Conservation (phyloP, 1,140 invertebrate species). For the Drosophila nannoptera region DNA sequence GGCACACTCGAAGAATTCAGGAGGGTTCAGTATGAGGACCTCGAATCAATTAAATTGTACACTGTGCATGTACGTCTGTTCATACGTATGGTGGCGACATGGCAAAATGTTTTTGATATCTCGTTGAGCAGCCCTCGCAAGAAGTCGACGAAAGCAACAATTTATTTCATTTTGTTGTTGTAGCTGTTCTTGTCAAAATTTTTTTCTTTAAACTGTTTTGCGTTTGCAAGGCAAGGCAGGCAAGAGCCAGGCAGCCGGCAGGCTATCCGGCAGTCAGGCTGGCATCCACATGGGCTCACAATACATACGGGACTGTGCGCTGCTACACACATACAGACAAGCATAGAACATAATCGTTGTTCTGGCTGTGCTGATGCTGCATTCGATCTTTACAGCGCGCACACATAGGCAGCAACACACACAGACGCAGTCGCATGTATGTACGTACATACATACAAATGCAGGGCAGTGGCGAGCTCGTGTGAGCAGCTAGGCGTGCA, state of each 20-base stretch:
- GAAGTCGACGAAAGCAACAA: constrained; percentile 39
- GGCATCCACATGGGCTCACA: no score
- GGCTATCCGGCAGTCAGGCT: no score
- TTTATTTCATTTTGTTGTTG: constrained; percentile 35
- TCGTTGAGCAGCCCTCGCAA: constrained; percentile 18
- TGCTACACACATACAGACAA: not conserved
- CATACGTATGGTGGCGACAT: no score
- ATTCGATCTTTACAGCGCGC: no score
- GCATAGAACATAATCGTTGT: constrained; percentile 25
- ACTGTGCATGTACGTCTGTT: no score
- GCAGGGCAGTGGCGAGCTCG: no score
- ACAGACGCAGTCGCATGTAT: not conserved
- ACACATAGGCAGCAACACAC: no score
- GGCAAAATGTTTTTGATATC: not conserved
- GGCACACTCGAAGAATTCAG: constrained; percentile 15
- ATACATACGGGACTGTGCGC: constrained; percentile 23
- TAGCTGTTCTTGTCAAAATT: constrained; percentile 31
- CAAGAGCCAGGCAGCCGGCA: no score
- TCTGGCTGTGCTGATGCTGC: constrained; percentile 16
- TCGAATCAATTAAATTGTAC: no score
- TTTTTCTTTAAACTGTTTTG: constrained; percentile 26
- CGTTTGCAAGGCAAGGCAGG: constrained; percentile 2
- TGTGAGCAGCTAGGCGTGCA: constrained; percentile 1
- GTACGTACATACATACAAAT: not conserved
- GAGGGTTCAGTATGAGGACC: no score